Base-by-base conservation (phyloP, 2,797 vertebrate genomes). In the Channa striata region DNA sequence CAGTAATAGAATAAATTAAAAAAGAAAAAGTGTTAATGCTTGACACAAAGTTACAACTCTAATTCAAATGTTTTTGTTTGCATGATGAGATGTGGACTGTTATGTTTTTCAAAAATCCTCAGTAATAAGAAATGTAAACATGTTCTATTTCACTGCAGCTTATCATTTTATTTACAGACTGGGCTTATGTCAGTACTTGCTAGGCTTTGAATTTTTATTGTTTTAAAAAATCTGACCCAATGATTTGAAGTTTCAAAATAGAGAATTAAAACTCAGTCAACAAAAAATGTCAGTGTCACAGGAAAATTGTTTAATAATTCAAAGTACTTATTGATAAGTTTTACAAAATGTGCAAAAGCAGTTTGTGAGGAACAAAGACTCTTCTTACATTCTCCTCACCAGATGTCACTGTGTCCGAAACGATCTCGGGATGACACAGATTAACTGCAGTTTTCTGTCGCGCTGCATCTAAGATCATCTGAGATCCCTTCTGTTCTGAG, bases 401-500 rank as follows among this genome's bases (percentile, higher is more conserved):
- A 30, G 25, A 4, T 30, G 25, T 30, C 4, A 30, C 25, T 30
- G 2, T 40, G 48, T 48, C 44, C 44, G 43, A 53, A 8, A 42
- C 62, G 0, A 51, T 49, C 47, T 64, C 37, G 40, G 56, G 12
- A n/a, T 47, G 49, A 48, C 33, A 14, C 34, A 68, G 51, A 42
- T 66, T 13, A 39, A 66, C 39, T 51, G 48, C 17, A 19, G 20
- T 40, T n/a, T 12, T 39, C 57, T 21, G 58, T 19, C 0, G 5
- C 25, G 43, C 37, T 56, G 2, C 53, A 63, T 58, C 54, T 59
- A 23, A 52, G 64, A 76, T 74, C 59, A 73, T 77, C 65, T 72
- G 51, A 67, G 74, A 77, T 78, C 50, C 2, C 11, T 50, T 77
- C 59, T 68, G 54, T 66, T 69, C 67, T 66, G 74, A 68, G 64